Conservation (phyloP, 2,888 invertebrate genomes). For the Torymus auratus region DNA sequence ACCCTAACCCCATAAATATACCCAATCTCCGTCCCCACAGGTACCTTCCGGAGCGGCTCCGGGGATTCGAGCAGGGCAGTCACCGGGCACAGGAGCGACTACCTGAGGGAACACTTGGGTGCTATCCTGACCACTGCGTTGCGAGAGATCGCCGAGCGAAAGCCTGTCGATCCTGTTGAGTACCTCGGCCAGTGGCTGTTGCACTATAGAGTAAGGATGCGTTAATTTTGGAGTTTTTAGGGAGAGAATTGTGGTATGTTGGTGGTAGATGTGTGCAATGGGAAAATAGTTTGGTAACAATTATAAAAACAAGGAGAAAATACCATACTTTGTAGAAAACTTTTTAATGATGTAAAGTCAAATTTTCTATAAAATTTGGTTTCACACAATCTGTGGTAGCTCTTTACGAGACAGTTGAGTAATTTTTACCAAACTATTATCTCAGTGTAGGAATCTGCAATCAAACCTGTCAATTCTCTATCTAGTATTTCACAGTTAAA, state of each 20-base stretch:
- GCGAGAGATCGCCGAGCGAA: constrained; percentile 65
- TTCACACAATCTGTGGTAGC: constrained; percentile 7
- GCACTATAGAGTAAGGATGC: constrained; percentile 64
- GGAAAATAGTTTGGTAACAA: too few relatives aligned
- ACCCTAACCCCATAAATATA: too few relatives aligned
- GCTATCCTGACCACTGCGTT: constrained; percentile 64
- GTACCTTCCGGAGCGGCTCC: background rate
- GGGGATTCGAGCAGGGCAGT: background rate
- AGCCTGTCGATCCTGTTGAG: constrained; percentile 69
- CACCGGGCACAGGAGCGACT: constrained; percentile 46
- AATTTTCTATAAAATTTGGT: constrained; percentile 40
- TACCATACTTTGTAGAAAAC: too few relatives aligned
- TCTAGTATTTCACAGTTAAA: too few relatives aligned
- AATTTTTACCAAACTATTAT: too few relatives aligned
- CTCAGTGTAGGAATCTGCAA: too few relatives aligned
- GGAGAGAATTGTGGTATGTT: too few relatives aligned
- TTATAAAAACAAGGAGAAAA: too few relatives aligned
- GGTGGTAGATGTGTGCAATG: too few relatives aligned
- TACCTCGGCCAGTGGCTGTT: constrained; percentile 71
- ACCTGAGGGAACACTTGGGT: constrained; percentile 60
- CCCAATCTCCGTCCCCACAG: background rate
- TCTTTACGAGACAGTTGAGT: too few relatives aligned
- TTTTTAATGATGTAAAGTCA: background rate
- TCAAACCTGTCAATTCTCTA: too few relatives aligned
- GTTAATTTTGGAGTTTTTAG: too few relatives aligned